These are phyloP conservation scores for Branchellion lobata DNA, from an alignment of 2,888 invertebrate species.

Conservation along the genomic window DNA sequence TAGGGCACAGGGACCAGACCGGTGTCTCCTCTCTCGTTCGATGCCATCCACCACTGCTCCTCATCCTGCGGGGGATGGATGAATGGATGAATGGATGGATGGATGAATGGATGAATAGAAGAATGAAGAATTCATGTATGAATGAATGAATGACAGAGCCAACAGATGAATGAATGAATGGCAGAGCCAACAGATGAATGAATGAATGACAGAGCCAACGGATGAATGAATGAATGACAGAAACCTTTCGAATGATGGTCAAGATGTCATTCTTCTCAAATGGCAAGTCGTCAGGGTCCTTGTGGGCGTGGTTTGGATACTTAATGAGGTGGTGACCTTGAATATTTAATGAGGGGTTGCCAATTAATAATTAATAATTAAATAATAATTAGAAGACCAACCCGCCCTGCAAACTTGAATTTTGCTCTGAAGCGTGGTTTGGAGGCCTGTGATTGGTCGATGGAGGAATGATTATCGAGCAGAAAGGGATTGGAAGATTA, in stretches of 20 bases:
- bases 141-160: neutral
- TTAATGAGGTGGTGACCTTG: neutral
- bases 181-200: neutral
- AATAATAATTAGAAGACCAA: slow-evolving; percentile 65
- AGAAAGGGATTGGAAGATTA: neutral
- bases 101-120: neutral
- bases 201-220: no score
- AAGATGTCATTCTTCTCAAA: slow-evolving; percentile 90
- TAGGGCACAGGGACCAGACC: slow-evolving; percentile 96
- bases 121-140: slow-evolving; percentile 2
- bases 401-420: slow-evolving; percentile 88
- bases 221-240: neutral
- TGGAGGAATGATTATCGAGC: slow-evolving; percentile 39
- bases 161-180: neutral
- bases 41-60: slow-evolving; percentile 98
- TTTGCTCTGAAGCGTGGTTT: slow-evolving; percentile 86
- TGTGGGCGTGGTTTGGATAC: slow-evolving; percentile 53
- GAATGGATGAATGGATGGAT: neutral
- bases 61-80: slow-evolving; percentile 69
- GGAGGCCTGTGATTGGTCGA: slow-evolving; percentile 67
- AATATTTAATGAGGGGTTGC: slow-evolving; percentile 5
- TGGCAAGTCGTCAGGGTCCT: slow-evolving; percentile 92
- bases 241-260: slow-evolving; percentile 67
- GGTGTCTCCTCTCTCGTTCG: slow-evolving; percentile 79
- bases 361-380: neutral